phyloP scores from a whole-genome alignment of 2,888 invertebrate species.

The Drosophila kanekoi region DNA sequence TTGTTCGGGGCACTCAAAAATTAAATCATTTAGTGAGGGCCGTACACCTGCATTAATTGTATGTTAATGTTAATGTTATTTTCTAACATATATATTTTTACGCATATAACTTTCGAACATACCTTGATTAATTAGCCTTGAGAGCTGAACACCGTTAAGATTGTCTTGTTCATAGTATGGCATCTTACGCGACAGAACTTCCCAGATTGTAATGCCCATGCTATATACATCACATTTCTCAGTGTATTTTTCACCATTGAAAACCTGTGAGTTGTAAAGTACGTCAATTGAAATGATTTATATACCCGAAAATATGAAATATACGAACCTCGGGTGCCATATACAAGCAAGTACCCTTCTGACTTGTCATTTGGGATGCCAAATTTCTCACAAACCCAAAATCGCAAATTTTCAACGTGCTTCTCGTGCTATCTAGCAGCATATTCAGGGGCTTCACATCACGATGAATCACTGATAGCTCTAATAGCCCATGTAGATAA shows the following conservation, averaged over 20 bases:
- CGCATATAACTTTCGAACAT: background rate
- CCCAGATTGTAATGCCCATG: slow-evolving; percentile 19
- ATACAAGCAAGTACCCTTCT: background rate
- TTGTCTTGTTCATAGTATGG: background rate
- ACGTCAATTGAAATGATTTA: background rate
- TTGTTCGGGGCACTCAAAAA: background rate
- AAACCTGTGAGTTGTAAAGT: background rate
- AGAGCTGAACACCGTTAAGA: fast-evolving
- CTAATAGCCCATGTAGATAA: background rate
- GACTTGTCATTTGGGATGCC: background rate
- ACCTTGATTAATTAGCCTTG: background rate
- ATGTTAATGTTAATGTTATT: too few relatives aligned
- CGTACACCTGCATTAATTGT: slow-evolving; percentile 12
- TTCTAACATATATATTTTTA: background rate
- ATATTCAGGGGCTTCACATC: slow-evolving; percentile 19
- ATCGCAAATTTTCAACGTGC: slow-evolving; percentile 20
- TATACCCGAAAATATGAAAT: background rate
- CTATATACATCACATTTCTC: slow-evolving; percentile 22
- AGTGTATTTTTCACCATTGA: background rate
- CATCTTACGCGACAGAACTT: slow-evolving; percentile 12
- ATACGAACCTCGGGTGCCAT: slow-evolving; percentile 26
- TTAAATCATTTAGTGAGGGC: background rate
- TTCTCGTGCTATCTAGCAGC: background rate
- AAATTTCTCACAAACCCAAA: slow-evolving; percentile 8
- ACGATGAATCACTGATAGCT: background rate